Conservation (phyloP, 2,888 invertebrate species). For the Colletes collaris region DNA sequence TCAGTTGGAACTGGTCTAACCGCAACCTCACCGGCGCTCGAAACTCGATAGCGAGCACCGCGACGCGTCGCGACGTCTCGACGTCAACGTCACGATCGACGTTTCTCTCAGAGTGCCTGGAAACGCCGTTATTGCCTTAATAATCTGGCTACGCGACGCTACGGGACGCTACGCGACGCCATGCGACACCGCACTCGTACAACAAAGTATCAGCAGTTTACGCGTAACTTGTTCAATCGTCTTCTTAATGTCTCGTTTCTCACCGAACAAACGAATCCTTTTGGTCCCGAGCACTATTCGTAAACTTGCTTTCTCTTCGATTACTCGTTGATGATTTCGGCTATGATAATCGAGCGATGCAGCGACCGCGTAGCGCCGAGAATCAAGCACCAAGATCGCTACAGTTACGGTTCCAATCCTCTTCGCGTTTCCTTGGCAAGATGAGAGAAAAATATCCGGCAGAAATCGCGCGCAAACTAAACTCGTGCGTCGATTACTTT, state of each 20-base stretch:
- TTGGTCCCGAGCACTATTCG: background rate
- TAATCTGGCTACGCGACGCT: background rate
- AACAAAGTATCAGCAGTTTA: conserved; percentile 6
- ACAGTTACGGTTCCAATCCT: too few species aligned
- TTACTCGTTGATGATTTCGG: conserved; percentile 15
- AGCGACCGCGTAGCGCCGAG: too few species aligned
- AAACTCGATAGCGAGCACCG: conserved; percentile 39
- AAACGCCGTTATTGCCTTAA: conserved; percentile 19
- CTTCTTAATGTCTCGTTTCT: background rate
- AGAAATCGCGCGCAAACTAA: conserved; percentile 19
- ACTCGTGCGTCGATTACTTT: conserved; percentile 29
- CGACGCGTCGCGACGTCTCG: background rate
- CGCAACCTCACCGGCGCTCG: conserved; percentile 28
- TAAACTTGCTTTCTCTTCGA: background rate
- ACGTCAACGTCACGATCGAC: conserved; percentile 26
- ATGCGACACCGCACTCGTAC: background rate
- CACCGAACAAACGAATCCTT: conserved; percentile 19
- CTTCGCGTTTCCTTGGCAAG: background rate
- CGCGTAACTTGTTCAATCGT: conserved; percentile 39
- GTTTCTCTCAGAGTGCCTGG: conserved; percentile 8
- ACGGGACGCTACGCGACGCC: too few species aligned
- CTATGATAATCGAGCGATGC: background rate
- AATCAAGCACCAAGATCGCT: too few species aligned
- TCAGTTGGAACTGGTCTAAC: conserved; percentile 32
- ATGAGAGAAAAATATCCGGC: conserved; percentile 18